Percentiles rank a stretch among this genome's conserved stretches.
These are phyloP conservation scores for Bhutanitis thaidina DNA, from an alignment of 2,888 invertebrate genomes.

Conservation along the genomic window DNA sequence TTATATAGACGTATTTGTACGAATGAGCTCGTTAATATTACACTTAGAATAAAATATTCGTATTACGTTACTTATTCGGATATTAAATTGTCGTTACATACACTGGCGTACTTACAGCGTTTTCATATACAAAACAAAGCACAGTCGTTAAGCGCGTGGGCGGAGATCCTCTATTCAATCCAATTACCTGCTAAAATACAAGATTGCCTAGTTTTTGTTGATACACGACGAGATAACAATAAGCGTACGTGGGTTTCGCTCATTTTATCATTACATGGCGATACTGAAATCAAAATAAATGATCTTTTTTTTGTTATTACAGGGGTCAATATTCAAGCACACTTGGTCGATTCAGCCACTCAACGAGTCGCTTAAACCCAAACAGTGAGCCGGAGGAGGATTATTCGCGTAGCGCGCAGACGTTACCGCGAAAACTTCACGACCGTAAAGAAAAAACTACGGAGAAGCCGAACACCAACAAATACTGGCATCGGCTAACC, in stretches of 20 bases:
- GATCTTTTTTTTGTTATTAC: conserved; percentile 57
- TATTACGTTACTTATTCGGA: conserved; percentile 17
- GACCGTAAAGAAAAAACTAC: conserved; percentile 68
- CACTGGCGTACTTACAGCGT: conserved; percentile 20
- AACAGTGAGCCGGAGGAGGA: conserved; percentile 74
- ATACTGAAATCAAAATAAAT: conserved; percentile 42
- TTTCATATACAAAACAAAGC: conserved; percentile 57
- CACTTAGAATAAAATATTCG: conserved; percentile 1
- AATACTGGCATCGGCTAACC: conserved; percentile 73
- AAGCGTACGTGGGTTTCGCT: conserved; percentile 55
- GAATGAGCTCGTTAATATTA: conserved; percentile 7
- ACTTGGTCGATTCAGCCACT: conserved; percentile 90
- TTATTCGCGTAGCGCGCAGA: conserved; percentile 84
- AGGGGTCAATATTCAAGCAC: conserved; percentile 87
- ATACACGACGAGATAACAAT: conserved; percentile 52
- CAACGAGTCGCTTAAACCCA: conserved; percentile 85
- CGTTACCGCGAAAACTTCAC: conserved; percentile 85
- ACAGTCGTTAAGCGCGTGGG: conserved; percentile 58
- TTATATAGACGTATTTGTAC: not conserved
- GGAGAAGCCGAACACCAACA: conserved; percentile 66
- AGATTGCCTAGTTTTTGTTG: conserved; percentile 61
- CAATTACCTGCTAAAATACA: conserved; percentile 58
- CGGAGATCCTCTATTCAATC: conserved; percentile 63
- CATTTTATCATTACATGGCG: conserved; percentile 42
- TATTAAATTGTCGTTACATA: conserved; percentile 17